Conservation (phyloP, 2,888 invertebrate species). For the Tipula confusa region DNA sequence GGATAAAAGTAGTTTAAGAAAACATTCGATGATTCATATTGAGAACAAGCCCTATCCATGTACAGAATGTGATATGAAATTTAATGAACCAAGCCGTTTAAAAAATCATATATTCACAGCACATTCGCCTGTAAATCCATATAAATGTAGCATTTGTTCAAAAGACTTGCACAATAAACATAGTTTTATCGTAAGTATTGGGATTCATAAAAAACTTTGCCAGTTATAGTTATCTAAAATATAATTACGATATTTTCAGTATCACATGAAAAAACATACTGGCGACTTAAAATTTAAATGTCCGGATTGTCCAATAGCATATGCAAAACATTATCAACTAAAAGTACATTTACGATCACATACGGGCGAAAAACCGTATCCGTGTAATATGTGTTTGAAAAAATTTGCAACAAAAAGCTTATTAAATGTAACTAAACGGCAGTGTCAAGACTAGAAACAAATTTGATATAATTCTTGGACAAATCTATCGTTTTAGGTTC, state of each 20-base stretch:
- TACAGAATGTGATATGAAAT: background rate
- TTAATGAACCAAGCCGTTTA: background rate
- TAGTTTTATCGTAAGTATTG: background rate
- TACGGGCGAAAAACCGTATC: background rate
- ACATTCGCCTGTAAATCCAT: background rate
- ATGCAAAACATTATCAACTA: background rate
- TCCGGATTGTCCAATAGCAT: background rate
- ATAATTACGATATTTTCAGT: too few species aligned
- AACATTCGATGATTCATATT: background rate
- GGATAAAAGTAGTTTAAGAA: background rate
- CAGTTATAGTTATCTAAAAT: background rate
- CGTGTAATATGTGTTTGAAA: background rate
- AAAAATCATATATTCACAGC: background rate
- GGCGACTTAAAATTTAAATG: background rate
- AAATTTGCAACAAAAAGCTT: background rate
- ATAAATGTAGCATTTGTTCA: background rate
- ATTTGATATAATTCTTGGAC: background rate
- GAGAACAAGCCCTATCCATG: background rate
- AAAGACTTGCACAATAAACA: background rate
- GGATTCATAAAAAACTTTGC: too few species aligned
- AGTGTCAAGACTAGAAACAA: too few species aligned
- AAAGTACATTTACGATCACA: background rate
- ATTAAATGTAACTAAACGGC: background rate
- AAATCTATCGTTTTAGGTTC: background rate
- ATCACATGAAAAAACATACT: background rate